Evolutionary conservation across 2,113 vertebrate species (phyloP).

Genomic region (Oryzias curvinotus): DNA sequence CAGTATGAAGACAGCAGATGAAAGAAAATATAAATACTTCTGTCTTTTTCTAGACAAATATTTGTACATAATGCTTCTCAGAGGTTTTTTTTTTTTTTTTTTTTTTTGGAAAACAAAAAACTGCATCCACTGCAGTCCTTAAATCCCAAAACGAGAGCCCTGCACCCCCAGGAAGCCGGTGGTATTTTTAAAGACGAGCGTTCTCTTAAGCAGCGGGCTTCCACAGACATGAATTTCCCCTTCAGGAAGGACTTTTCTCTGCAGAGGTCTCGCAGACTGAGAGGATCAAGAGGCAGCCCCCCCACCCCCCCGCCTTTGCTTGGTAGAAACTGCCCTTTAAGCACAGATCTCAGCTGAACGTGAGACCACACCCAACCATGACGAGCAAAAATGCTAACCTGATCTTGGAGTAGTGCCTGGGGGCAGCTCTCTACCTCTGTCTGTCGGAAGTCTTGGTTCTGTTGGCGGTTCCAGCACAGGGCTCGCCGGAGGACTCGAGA

Average conservation of each 20-base stretch:
- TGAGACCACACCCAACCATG: constrained; percentile 64
- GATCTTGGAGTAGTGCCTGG: constrained; percentile 62
- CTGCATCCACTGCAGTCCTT: constrained; percentile 26
- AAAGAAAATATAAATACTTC: constrained; percentile 34
- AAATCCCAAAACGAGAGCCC: constrained; percentile 53
- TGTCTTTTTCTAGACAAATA: constrained; percentile 67
- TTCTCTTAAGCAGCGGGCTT: constrained; percentile 58
- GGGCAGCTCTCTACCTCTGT: constrained; percentile 72
- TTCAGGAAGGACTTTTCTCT: constrained; percentile 53
- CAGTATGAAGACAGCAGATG: constrained; percentile 54
- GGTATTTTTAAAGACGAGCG: constrained; percentile 65
- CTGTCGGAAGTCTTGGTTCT: constrained; percentile 58
- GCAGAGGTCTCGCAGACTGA: constrained; percentile 44
- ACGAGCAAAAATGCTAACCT: constrained; percentile 68
- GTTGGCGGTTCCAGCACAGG: constrained; percentile 54
- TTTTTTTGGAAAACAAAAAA: constrained; percentile 43
- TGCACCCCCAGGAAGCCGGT: constrained; percentile 47
- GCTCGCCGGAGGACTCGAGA: constrained; percentile 53
- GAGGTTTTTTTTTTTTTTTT: constrained; percentile 49
- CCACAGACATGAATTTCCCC: constrained; percentile 35
- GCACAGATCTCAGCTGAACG: constrained; percentile 54
- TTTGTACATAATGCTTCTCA: constrained; percentile 57
- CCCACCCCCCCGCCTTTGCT: constrained; percentile 52
- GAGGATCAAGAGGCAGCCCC: constrained; percentile 54
- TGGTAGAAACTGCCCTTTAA: constrained; percentile 65